Evolutionary conservation across 2,888 invertebrate genomes (phyloP).

Genomic region (Salpingus planirostris): DNA sequence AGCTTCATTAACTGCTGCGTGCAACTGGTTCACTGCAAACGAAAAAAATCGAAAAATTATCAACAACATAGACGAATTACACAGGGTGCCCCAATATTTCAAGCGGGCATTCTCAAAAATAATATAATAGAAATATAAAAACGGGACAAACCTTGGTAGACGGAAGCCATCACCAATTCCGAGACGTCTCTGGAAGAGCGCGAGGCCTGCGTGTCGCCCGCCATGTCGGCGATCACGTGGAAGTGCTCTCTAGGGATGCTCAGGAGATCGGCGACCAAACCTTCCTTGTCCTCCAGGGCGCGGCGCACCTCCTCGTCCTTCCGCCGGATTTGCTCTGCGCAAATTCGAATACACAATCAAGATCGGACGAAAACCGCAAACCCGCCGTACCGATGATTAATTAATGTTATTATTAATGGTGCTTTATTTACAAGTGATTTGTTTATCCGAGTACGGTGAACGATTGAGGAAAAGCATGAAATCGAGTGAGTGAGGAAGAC

Average conservation of each 20-base stretch:
- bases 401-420: no score
- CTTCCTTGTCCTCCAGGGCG: conserved; percentile 63
- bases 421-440: no score
- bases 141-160: conserved; percentile 45
- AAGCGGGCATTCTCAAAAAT: conserved; percentile 3
- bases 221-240: conserved; percentile 58
- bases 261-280: conserved; percentile 66
- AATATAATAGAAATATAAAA: conserved; percentile 2
- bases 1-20: conserved; percentile 48
- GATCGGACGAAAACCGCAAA: no score
- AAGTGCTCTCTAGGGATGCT: conserved; percentile 65
- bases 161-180: conserved; percentile 60
- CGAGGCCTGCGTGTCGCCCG: conserved; percentile 47
- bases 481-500: conserved; percentile 2
- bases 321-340: conserved; percentile 63
- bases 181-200: conserved; percentile 47
- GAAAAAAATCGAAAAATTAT: no score
- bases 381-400: no score
- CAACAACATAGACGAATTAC: no score
- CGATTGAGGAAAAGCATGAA: neutral
- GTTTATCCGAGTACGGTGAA: neutral
- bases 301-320: conserved; percentile 62
- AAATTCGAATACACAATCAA: no score
- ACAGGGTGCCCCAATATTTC: no score
- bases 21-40: conserved; percentile 46